Percentiles rank a stretch among this genome's conserved stretches.
phyloP scores from a whole-genome alignment of 2,797 vertebrate species.

The Crypturellus tataupa region DNA sequence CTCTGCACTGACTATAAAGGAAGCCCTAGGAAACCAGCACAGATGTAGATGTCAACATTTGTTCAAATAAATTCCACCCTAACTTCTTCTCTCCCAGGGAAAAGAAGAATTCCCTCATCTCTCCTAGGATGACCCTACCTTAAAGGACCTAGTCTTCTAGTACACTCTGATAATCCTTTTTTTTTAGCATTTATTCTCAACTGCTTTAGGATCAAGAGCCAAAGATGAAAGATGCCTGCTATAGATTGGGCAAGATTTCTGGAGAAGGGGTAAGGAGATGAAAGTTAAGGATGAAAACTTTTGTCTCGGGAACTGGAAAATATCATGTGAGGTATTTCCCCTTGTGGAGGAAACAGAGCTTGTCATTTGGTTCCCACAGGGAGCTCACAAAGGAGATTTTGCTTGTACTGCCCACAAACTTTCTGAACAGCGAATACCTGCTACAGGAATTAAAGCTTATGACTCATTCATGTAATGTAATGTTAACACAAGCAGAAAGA shows the following conservation, averaged over 20 bases:
- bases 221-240: constrained; percentile 57
- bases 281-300: constrained; percentile 54
- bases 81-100: background rate
- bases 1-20: background rate
- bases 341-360: constrained; percentile 56
- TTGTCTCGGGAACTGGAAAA: constrained; percentile 59
- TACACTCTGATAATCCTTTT: constrained; percentile 30
- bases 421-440: constrained; percentile 60
- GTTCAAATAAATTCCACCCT: constrained; percentile 8
- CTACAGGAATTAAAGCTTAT: constrained; percentile 62
- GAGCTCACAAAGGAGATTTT: constrained; percentile 65
- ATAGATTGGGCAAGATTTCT: constrained; percentile 51
- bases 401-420: constrained; percentile 53
- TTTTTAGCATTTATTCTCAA: constrained; percentile 43
- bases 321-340: constrained; percentile 11
- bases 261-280: constrained; percentile 53
- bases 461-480: constrained; percentile 39
- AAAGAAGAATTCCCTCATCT: constrained; percentile 11
- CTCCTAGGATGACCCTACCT: constrained; percentile 21
- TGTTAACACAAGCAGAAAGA: constrained; percentile 29
- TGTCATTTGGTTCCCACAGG: constrained; percentile 51
- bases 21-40: background rate
- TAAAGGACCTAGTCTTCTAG: constrained; percentile 9
- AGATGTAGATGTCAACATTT: constrained; percentile 2
- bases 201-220: constrained; percentile 65